Conservation (phyloP, 2,888 invertebrate genomes). For the Nemotelus nigrinus region DNA sequence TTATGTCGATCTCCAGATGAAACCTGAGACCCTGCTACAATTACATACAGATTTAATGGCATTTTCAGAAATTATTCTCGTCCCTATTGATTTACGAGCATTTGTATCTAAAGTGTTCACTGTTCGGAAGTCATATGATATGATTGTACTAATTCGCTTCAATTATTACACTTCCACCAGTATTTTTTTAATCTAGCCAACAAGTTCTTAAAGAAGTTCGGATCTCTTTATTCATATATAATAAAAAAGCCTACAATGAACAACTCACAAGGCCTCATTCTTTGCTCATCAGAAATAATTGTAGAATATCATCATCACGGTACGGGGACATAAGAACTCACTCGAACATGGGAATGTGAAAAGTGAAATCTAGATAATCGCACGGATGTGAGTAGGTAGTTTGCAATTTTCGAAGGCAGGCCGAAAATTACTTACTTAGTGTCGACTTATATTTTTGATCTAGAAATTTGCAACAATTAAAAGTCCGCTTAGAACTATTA, state of each 20-base stretch:
- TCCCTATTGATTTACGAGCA: neutral
- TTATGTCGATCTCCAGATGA: neutral
- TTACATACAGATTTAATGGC: neutral
- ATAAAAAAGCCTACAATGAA: neutral
- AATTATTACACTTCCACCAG: slow-evolving; percentile 12
- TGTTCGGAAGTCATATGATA: neutral
- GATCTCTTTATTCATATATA: too few species aligned
- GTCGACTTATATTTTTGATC: neutral
- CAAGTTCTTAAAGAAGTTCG: slow-evolving; percentile 1
- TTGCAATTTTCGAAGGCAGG: slow-evolving; percentile 24
- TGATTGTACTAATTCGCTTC: slow-evolving; percentile 6
- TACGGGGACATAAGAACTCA: neutral
- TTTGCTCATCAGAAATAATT: slow-evolving; percentile 33
- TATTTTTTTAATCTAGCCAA: neutral
- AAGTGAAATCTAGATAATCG: neutral
- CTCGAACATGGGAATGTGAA: neutral
- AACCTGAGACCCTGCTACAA: neutral
- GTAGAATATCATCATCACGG: slow-evolving; percentile 11
- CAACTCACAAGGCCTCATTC: slow-evolving; percentile 17
- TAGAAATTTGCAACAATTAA: slow-evolving; percentile 24
- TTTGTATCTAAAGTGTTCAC: neutral
- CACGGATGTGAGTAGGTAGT: slow-evolving; percentile 36
- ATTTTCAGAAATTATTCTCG: neutral
- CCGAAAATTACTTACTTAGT: neutral
- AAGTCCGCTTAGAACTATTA: neutral